These are phyloP conservation scores for Tricholauxania praeusta DNA, from an alignment of 2,888 invertebrate species.

Conservation along the genomic window DNA sequence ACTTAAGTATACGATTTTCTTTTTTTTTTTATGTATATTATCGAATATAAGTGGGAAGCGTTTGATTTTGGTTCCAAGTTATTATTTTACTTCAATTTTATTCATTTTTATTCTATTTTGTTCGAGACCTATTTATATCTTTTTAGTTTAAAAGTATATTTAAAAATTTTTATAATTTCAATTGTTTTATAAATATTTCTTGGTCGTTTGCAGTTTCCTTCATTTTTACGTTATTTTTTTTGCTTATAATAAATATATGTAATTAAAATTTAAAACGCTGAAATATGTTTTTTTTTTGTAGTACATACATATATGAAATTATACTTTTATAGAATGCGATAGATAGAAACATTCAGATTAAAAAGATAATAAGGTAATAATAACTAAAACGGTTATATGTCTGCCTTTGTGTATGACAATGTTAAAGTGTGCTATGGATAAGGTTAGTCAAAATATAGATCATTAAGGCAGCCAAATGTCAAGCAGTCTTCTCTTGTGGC, in stretches of 20 bases:
- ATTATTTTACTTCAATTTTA: slow-evolving; percentile 47
- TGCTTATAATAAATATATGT: slow-evolving; percentile 10
- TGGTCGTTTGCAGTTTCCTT: slow-evolving; percentile 33
- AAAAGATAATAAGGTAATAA: too few species aligned
- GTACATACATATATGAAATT: background rate
- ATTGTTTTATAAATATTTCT: slow-evolving; percentile 25
- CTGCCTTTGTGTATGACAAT: too few species aligned
- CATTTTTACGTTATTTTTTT: background rate
- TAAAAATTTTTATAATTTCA: slow-evolving; percentile 19
- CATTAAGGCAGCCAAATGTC: too few species aligned
- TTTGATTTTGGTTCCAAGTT: slow-evolving; percentile 66
- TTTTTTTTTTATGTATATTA: slow-evolving; percentile 52
- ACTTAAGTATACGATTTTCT: slow-evolving; percentile 39
- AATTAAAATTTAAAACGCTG: slow-evolving; percentile 37
- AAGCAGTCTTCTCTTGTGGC: too few species aligned
- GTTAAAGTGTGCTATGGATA: too few species aligned
- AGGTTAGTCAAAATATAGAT: too few species aligned
- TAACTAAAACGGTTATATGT: too few species aligned
- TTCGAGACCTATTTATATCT: slow-evolving; percentile 8
- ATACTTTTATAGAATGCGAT: background rate
- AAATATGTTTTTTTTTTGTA: slow-evolving; percentile 23
- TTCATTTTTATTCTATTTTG: slow-evolving; percentile 15
- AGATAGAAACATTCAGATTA: too few species aligned
- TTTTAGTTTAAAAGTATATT: slow-evolving; percentile 35
- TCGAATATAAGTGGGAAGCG: slow-evolving; percentile 65